Evolutionary conservation across 2,797 vertebrate genomes (phyloP).

Genomic region (Champsocephalus gunnari): DNA sequence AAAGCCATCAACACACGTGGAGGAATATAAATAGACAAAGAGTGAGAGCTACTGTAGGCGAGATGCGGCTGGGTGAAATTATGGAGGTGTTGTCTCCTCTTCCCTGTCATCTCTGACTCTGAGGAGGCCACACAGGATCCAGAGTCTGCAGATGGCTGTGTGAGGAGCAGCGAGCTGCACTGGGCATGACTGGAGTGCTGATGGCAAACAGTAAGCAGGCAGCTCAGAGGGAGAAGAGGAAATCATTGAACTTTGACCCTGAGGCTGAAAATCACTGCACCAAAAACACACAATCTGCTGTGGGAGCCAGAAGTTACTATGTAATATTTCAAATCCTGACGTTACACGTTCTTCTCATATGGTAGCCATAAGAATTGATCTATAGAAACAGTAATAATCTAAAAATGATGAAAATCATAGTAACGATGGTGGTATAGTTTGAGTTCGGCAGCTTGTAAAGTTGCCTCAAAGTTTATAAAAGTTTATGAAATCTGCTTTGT

Average conservation of each 20-base stretch:
- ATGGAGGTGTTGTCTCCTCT: constrained; percentile 19
- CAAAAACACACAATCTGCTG: constrained; percentile 24
- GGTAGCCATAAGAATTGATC: background rate
- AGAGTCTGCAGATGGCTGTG: constrained; percentile 16
- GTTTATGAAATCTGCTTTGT: constrained; percentile 17
- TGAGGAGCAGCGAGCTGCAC: constrained; percentile 35
- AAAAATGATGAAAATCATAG: background rate
- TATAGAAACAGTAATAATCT: background rate
- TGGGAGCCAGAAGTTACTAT: background rate
- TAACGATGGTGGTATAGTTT: background rate
- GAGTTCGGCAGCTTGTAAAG: background rate
- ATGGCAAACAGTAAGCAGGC: constrained; percentile 44
- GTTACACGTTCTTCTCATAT: background rate
- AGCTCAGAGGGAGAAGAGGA: constrained; percentile 45
- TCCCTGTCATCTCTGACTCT: constrained; percentile 27
- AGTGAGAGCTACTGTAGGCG: background rate
- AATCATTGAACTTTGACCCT: constrained; percentile 54
- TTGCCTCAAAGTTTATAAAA: background rate
- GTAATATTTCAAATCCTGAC: background rate
- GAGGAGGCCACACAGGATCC: constrained; percentile 50
- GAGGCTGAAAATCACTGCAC: constrained; percentile 26
- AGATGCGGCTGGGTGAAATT: constrained; percentile 41
- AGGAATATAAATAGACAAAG: constrained; percentile 6
- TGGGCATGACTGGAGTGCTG: constrained; percentile 45
- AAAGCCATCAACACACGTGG: constrained; percentile 40